These are phyloP conservation scores for Drosophila subquinaria DNA, from an alignment of 2,888 invertebrate genomes.

Conservation along the genomic window DNA sequence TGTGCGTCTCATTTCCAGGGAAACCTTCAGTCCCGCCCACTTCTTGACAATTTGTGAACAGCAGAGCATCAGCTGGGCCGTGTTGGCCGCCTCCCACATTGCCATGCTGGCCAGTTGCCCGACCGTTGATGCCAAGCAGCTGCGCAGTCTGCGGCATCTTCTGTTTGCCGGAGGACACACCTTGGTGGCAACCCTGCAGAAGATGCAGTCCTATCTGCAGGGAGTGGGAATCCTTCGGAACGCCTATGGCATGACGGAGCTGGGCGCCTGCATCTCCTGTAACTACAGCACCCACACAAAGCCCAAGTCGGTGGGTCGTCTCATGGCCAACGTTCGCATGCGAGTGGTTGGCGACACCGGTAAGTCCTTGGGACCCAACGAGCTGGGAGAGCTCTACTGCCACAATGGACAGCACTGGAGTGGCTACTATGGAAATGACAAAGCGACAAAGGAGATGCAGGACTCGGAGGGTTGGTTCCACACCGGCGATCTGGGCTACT, in stretches of 20 bases:
- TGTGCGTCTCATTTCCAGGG: slow-evolving; percentile 62
- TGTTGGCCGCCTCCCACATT: slow-evolving; percentile 69
- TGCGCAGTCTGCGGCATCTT: slow-evolving; percentile 61
- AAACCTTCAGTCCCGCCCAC: slow-evolving; percentile 60
- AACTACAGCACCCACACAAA: slow-evolving; percentile 52
- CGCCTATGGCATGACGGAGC: slow-evolving; percentile 79
- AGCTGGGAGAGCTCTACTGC: slow-evolving; percentile 76
- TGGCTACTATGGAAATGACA: slow-evolving; percentile 81
- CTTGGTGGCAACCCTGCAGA: slow-evolving; percentile 53
- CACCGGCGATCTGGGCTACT: slow-evolving; percentile 84
- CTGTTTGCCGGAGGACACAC: slow-evolving; percentile 71
- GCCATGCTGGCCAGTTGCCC: slow-evolving; percentile 64
- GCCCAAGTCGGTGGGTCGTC: slow-evolving; percentile 72
- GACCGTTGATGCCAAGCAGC: slow-evolving; percentile 34
- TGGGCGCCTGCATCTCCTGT: slow-evolving; percentile 52
- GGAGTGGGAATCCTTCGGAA: slow-evolving; percentile 58
- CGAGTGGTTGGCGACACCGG: slow-evolving; percentile 71
- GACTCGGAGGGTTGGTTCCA: slow-evolving; percentile 83
- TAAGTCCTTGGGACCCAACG: slow-evolving; percentile 60
- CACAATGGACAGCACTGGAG: slow-evolving; percentile 67
- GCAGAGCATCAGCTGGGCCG: slow-evolving; percentile 62
- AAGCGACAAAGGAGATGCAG: slow-evolving; percentile 70
- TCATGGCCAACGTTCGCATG: slow-evolving; percentile 54
- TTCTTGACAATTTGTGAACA: slow-evolving; percentile 67
- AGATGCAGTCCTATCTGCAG: slow-evolving; percentile 56